Conservation (phyloP, 2,888 invertebrate genomes). For the Hirtodrosophila confusa region DNA sequence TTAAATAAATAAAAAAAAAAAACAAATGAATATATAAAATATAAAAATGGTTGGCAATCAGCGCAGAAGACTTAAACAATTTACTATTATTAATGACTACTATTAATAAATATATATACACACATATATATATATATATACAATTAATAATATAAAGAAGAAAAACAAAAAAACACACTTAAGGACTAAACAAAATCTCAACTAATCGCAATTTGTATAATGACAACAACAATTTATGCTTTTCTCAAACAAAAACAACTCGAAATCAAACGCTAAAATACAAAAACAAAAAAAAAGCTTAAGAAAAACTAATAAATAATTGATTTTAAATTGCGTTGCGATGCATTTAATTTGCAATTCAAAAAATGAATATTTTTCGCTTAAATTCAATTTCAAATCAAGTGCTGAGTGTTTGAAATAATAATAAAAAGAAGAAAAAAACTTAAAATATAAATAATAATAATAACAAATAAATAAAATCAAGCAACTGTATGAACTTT, state of each 20-base stretch:
- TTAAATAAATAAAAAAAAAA: constrained; percentile 26
- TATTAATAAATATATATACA: constrained; percentile 31
- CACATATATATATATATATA: constrained; percentile 29
- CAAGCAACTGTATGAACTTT: constrained; percentile 62
- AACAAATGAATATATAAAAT: constrained; percentile 17
- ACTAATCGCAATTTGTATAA: constrained; percentile 28
- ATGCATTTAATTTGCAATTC: constrained; percentile 33
- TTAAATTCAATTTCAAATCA: not conserved
- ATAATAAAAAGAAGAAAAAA: constrained; percentile 14
- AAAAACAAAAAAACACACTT: constrained; percentile 18
- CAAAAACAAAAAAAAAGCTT: not conserved
- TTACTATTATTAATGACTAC: constrained; percentile 62
- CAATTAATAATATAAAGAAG: constrained; percentile 11
- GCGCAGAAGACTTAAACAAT: constrained; percentile 78
- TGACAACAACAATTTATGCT: constrained; percentile 3
- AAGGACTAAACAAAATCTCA: constrained; percentile 45
- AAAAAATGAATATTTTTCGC: not conserved
- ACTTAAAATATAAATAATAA: constrained; percentile 13
- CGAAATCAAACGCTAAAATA: constrained; percentile 7
- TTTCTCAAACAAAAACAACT: constrained; percentile 10
- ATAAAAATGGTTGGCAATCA: constrained; percentile 76
- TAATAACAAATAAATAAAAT: constrained; percentile 34
- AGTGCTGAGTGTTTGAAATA: constrained; percentile 35
- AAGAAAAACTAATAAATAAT: constrained; percentile 1
- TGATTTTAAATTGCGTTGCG: constrained; percentile 17